Base-by-base conservation (phyloP, 2,797 vertebrate genomes). In the Cyclura pinguis region DNA sequence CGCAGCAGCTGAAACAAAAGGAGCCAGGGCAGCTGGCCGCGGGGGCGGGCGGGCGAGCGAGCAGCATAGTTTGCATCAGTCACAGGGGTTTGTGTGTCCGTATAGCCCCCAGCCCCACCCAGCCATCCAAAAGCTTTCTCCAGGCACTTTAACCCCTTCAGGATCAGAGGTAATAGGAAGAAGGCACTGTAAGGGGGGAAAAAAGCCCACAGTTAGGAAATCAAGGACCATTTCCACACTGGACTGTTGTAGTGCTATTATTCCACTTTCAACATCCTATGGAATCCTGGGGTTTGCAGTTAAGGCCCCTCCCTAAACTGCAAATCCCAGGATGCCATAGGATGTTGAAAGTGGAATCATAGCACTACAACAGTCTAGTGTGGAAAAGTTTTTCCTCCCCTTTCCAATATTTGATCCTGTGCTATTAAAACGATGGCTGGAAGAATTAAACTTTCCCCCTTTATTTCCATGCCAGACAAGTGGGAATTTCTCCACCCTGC, bases 21-120 rank as follows among this genome's bases (percentile, higher is more conserved):
- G 92, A 93, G 91, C 74, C 81, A 90, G 93, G 94, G 92, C 92
- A 95, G 95, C 91, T 94, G 92, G 91, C 80, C 27, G 85, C 72
- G 89, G 89, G 89, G 89, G 89, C 85, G 89, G 87, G 29, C 67
- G 32, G 13, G 12, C 9, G 13, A 27, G 64, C 64, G n/a, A 55
- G 29, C 18, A 77, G 57, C 89, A 90, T 87, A 83, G 38, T 91
- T 84, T 42, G 85, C 89, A 91, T 91, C 89, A 27, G 89, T 87
- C 89, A 91, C 91, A 87, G 88, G 88, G 85, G 73, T 80, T 85
- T 3, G 72, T 80, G 47, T 89, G 84, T 89, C 73, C 57, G 80
- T 84, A 78, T 62, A 77, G 82, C 78, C 88, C 67, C 69, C 6
- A 32, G 78, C 84, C 87, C 87, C 80, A 86, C 91, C 91, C 91